Evolutionary conservation across 2,797 vertebrate genomes (phyloP).

Genomic region (Spea hammondii): DNA sequence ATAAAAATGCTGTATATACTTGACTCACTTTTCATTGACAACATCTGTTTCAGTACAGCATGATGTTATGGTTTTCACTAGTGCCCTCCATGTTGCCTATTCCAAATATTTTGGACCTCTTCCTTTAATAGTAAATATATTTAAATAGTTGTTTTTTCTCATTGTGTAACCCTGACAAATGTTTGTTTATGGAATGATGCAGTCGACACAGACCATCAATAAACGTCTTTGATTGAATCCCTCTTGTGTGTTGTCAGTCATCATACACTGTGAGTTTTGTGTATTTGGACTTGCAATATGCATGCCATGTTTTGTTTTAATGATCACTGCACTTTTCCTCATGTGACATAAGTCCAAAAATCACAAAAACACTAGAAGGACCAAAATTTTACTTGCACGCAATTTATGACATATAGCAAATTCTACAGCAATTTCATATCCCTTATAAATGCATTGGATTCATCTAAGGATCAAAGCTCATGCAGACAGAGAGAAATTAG

Average conservation of each 20-base stretch:
- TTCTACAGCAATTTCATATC: too few species aligned
- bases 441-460: too few species aligned
- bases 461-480: too few species aligned
- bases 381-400: too few species aligned
- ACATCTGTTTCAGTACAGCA: too few species aligned
- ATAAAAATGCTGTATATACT: too few species aligned
- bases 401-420: too few species aligned
- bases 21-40: too few species aligned
- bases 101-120: background rate
- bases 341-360: background rate
- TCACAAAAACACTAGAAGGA: too few species aligned
- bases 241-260: constrained; percentile 2
- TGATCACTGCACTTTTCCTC: background rate
- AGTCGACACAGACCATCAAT: background rate
- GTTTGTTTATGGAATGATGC: background rate
- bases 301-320: constrained; percentile 5
- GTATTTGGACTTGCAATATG: background rate
- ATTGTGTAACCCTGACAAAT: background rate
- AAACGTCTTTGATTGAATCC: constrained; percentile 5
- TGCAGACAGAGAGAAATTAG: too few species aligned
- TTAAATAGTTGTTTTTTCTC: background rate
- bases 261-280: background rate
- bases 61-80: too few species aligned
- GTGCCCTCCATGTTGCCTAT: background rate
- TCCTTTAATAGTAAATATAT: background rate